Evolutionary conservation across 2,888 invertebrate genomes (phyloP).

Genomic region (Limenitis camilla): DNA sequence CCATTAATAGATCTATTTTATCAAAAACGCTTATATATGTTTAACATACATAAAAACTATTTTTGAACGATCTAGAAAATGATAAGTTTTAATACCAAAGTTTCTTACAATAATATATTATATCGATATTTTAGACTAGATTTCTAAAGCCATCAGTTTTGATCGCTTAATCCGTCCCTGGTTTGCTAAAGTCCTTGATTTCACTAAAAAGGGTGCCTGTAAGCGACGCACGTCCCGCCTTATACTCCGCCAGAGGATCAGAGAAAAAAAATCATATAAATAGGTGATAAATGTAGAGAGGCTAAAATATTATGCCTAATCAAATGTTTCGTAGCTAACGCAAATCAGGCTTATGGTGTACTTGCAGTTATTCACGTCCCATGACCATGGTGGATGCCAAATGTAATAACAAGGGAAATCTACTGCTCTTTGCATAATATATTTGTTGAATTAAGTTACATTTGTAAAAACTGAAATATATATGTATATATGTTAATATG

Average conservation of each 20-base stretch:
- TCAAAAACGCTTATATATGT: too few species aligned
- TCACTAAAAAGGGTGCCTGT: conserved; percentile 35
- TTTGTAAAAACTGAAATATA: too few species aligned
- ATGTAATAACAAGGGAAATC: conserved; percentile 5
- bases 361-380: neutral
- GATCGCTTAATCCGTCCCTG: conserved; percentile 20
- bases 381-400: conserved; percentile 10
- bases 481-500: too few species aligned
- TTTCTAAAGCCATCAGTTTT: too few species aligned
- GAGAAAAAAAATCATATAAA: conserved; percentile 31
- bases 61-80: too few species aligned
- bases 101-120: too few species aligned
- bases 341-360: conserved; percentile 23
- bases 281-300: conserved; percentile 32
- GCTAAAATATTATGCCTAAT: conserved; percentile 27
- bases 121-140: too few species aligned
- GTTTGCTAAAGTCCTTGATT: conserved; percentile 26
- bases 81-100: too few species aligned
- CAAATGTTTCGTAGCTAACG: conserved; percentile 27
- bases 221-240: conserved; percentile 36
- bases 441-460: neutral
- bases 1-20: too few species aligned
- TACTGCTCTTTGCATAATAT: neutral
- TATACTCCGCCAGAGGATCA: conserved; percentile 28
- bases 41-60: too few species aligned